These are phyloP conservation scores for Bombus superbus DNA, from an alignment of 1,140 invertebrate genomes.

Conservation along the genomic window DNA sequence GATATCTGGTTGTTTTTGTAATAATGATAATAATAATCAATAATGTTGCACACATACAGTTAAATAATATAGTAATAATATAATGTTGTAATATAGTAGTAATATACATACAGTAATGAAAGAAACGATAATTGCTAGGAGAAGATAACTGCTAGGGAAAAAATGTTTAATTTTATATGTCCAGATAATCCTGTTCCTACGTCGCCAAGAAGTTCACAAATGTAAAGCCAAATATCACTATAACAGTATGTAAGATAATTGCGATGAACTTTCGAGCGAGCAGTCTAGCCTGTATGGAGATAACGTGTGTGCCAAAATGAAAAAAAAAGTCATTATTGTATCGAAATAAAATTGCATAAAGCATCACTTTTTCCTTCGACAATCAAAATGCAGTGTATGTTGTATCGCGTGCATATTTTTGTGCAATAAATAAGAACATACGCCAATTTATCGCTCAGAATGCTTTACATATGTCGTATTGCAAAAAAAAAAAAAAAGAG, in stretches of 20 bases:
- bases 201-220: not conserved
- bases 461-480: not conserved
- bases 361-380: slow-evolving; percentile 44
- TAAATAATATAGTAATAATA: not conserved
- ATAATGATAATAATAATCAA: not conserved
- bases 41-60: not conserved
- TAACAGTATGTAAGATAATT: not conserved
- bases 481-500: not conserved
- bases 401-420: slow-evolving; percentile 39
- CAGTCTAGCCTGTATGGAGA: slow-evolving; percentile 14
- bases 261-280: slow-evolving; percentile 9
- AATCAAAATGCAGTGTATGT: slow-evolving; percentile 54
- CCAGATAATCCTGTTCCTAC: slow-evolving; percentile 20
- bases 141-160: no score
- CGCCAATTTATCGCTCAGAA: slow-evolving; percentile 12
- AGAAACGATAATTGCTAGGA: no score
- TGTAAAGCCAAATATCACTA: not conserved
- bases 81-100: not conserved
- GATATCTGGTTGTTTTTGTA: not conserved
- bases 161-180: not conserved
- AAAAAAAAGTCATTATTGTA: not conserved
- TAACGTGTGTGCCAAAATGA: slow-evolving; percentile 51
- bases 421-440: not conserved
- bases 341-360: not conserved
- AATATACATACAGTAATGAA: not conserved